A percentile compares a stretch with the other conserved stretches of the same genome.
Evolutionary conservation across 2,888 invertebrate genomes (phyloP).

Genomic region (Epiblema foenella): DNA sequence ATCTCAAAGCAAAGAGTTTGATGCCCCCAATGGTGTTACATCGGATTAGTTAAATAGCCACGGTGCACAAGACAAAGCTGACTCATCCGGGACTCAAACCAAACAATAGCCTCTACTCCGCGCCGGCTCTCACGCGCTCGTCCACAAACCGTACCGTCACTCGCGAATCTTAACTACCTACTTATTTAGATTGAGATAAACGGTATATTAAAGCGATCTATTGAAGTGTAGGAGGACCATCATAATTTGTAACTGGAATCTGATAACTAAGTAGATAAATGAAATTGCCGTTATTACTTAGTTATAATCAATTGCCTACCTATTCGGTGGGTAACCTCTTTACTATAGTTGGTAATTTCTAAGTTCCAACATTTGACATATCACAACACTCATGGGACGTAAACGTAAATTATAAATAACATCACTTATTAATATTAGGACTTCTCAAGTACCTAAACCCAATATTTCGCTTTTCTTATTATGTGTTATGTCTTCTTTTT

Average conservation of each 20-base stretch:
- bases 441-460: too few species aligned
- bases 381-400: too few species aligned
- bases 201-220: conserved; percentile 38
- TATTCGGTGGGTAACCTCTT: background rate
- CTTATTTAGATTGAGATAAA: conserved; percentile 42
- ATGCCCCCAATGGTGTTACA: conserved; percentile 50
- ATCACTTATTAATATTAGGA: too few species aligned
- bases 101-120: conserved; percentile 37
- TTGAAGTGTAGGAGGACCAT: conserved; percentile 37
- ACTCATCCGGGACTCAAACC: conserved; percentile 54
- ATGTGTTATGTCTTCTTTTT: too few species aligned
- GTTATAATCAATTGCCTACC: conserved; percentile 29
- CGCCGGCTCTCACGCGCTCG: conserved; percentile 34
- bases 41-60: conserved; percentile 61
- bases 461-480: too few species aligned
- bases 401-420: too few species aligned
- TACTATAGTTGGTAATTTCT: too few species aligned
- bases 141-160: conserved; percentile 26
- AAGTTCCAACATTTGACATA: too few species aligned
- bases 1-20: conserved; percentile 46
- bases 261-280: conserved; percentile 30
- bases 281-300: conserved; percentile 24
- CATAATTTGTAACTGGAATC: conserved; percentile 32
- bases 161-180: conserved; percentile 33
- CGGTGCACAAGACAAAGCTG: conserved; percentile 51